These are phyloP conservation scores for Pangasianodon hypophthalmus DNA, from an alignment of 2,113 vertebrate genomes.

Conservation along the genomic window DNA sequence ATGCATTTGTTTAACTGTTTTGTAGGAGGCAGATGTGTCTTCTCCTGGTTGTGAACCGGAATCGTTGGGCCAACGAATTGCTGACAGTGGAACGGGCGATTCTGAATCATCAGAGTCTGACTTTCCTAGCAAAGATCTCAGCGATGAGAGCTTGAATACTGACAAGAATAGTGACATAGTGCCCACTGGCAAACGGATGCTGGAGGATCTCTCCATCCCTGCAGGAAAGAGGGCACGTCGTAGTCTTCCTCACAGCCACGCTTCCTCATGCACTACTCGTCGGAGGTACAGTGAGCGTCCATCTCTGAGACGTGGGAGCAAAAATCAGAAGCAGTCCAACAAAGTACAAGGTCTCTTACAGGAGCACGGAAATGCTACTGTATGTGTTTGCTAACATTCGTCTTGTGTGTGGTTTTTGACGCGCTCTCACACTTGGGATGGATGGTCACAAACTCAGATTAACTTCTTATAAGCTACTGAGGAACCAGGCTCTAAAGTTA, in stretches of 20 bases:
- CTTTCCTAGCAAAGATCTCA: constrained; percentile 48
- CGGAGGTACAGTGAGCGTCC: constrained; percentile 56
- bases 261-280: constrained; percentile 40
- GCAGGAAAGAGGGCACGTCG: constrained; percentile 60
- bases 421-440: constrained; percentile 19
- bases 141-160: constrained; percentile 3
- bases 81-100: constrained; percentile 56
- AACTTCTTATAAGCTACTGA: constrained; percentile 54
- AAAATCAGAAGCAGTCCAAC: constrained; percentile 59
- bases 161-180: constrained; percentile 44
- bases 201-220: constrained; percentile 53
- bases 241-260: constrained; percentile 28
- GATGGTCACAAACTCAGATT: constrained; percentile 28
- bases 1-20: constrained; percentile 19
- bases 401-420: background rate
- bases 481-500: constrained; percentile 39
- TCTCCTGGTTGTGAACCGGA: constrained; percentile 54
- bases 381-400: constrained; percentile 70
- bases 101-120: constrained; percentile 48
- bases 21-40: constrained; percentile 46
- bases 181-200: constrained; percentile 60
- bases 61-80: constrained; percentile 56
- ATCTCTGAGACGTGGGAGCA: constrained; percentile 47
- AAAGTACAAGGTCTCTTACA: constrained; percentile 61
- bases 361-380: constrained; percentile 65